phyloP scores from a whole-genome alignment of 2,113 vertebrate genomes.

The Perccottus glenii region DNA sequence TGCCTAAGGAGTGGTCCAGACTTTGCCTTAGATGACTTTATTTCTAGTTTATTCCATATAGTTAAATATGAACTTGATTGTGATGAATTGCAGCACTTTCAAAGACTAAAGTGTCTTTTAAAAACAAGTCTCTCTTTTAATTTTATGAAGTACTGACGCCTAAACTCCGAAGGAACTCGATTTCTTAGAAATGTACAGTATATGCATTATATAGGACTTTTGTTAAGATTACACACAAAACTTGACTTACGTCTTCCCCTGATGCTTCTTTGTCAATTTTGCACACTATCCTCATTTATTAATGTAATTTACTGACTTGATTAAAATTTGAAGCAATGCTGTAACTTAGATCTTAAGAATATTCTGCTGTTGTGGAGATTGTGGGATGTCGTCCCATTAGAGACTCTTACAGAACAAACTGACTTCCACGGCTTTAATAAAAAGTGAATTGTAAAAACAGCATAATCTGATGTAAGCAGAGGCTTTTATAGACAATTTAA shows the following conservation, averaged over 20 bases:
- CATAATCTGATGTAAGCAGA: not conserved
- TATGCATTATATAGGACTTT: too few species aligned
- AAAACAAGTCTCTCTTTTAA: not conserved
- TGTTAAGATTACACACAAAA: too few species aligned
- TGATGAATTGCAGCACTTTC: not conserved
- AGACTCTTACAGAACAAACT: slow-evolving; percentile 15
- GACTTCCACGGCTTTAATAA: slow-evolving; percentile 44
- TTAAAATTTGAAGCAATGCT: slow-evolving; percentile 60
- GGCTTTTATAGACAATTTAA: not conserved
- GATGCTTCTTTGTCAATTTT: slow-evolving; percentile 19
- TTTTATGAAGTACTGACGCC: too few species aligned
- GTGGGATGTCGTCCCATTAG: slow-evolving; percentile 17
- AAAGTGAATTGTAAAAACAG: slow-evolving; percentile 23
- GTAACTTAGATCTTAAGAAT: slow-evolving; percentile 49
- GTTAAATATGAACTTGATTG: too few species aligned
- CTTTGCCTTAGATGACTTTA: too few species aligned
- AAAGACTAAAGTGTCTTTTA: not conserved
- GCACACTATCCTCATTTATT: slow-evolving; percentile 53
- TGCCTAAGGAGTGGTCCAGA: too few species aligned
- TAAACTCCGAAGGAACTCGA: too few species aligned
- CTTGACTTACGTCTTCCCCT: not conserved
- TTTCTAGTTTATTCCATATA: too few species aligned
- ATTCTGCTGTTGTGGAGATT: slow-evolving; percentile 21
- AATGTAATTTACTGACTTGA: slow-evolving; percentile 39
- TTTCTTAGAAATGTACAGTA: too few species aligned